phyloP scores from a whole-genome alignment of 2,888 invertebrate genomes.

The Nomada ferruginata region DNA sequence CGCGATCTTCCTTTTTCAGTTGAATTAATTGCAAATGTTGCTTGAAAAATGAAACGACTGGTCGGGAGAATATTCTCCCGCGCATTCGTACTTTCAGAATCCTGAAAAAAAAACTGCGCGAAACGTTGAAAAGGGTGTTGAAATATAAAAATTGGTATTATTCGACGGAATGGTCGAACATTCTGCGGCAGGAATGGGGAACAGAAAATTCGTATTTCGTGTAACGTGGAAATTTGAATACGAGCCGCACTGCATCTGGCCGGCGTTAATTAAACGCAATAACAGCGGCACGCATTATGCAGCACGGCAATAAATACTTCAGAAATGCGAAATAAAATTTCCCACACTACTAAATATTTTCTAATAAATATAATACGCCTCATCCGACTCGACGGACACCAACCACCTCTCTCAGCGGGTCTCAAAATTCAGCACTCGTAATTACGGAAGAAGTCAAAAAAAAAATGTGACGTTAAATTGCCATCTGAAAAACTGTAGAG shows the following conservation, averaged over 20 bases:
- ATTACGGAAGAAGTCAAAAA: background rate
- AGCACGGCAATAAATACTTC: background rate
- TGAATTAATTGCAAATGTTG: too few relatives aligned
- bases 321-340: background rate
- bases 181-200: too few relatives aligned
- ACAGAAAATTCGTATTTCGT: background rate
- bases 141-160: too few relatives aligned
- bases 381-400: too few relatives aligned
- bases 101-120: too few relatives aligned
- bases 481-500: background rate
- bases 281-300: background rate
- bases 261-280: constrained; percentile 5
- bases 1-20: too few relatives aligned
- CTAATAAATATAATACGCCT: background rate
- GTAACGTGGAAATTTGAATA: background rate
- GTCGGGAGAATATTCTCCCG: too few relatives aligned
- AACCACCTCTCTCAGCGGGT: too few relatives aligned
- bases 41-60: too few relatives aligned
- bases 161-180: too few relatives aligned
- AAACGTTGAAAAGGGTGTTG: too few relatives aligned
- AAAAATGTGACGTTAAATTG: background rate
- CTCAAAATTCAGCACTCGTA: background rate
- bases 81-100: too few relatives aligned
- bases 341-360: background rate
- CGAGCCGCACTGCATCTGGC: background rate